phyloP scores from a whole-genome alignment of 2,888 invertebrate genomes.

The Acanthopleura granulata region DNA sequence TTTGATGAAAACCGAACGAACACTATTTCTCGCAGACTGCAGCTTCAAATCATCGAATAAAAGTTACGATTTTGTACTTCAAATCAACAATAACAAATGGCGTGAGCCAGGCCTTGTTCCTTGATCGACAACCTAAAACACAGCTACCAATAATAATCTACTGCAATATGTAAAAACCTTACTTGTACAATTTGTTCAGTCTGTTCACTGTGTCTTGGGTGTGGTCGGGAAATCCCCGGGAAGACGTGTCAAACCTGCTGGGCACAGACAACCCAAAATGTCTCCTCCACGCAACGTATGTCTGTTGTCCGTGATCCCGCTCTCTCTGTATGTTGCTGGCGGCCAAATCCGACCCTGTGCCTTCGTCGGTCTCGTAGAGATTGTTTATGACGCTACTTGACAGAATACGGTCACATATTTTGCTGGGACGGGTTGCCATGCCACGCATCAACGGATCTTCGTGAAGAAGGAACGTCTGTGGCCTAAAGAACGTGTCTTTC shows the following conservation, averaged over 20 bases:
- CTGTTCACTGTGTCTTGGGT: not conserved
- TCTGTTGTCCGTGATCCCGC: constrained; percentile 12
- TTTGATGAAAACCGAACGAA: too few relatives aligned
- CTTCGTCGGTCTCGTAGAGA: not conserved
- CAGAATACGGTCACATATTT: not conserved
- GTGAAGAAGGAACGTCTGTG: constrained; percentile 1
- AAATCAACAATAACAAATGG: too few relatives aligned
- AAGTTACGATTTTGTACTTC: too few relatives aligned
- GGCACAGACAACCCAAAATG: not conserved
- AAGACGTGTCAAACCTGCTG: not conserved
- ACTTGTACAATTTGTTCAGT: not conserved
- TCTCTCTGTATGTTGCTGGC: constrained; percentile 14
- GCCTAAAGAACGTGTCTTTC: constrained; percentile 10
- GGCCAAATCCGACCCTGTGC: constrained; percentile 18
- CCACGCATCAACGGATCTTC: constrained; percentile 19
- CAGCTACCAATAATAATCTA: too few relatives aligned
- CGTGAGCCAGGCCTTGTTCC: too few relatives aligned
- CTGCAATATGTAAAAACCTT: not conserved
- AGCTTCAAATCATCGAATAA: too few relatives aligned
- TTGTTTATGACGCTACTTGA: not conserved
- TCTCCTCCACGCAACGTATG: constrained; percentile 70
- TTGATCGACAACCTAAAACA: too few relatives aligned
- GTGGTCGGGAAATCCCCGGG: not conserved
- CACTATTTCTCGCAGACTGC: too few relatives aligned
- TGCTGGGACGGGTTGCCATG: not conserved